A percentile compares a stretch with the other conserved stretches of the same genome.
Conservation (phyloP, 1,140 invertebrate genomes). For the Drosophila pandora region DNA sequence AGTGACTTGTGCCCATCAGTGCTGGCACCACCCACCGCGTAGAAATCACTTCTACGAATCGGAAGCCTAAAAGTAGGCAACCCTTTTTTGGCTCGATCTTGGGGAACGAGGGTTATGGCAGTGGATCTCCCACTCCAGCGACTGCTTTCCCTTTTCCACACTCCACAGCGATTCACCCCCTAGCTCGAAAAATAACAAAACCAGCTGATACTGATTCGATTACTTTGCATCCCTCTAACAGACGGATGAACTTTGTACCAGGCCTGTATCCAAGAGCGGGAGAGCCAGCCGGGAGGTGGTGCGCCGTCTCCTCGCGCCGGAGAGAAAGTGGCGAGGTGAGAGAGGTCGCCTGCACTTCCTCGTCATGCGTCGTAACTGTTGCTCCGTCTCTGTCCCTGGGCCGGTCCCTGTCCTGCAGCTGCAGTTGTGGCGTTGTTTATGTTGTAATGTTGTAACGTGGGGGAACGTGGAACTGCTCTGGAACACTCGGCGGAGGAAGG, state of each 20-base stretch:
- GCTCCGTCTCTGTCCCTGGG: slow-evolving; percentile 25
- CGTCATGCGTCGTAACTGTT: slow-evolving; percentile 21
- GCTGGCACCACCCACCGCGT: neutral
- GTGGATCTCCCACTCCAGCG: neutral
- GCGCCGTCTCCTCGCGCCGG: no score
- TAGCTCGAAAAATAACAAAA: slow-evolving; percentile 4
- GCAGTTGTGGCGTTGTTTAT: slow-evolving; percentile 22
- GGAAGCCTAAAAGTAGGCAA: slow-evolving; percentile 21
- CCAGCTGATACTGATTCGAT: slow-evolving; percentile 12
- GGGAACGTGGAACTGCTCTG: neutral
- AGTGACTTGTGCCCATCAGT: neutral
- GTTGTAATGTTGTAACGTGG: slow-evolving; percentile 14
- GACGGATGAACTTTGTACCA: slow-evolving; percentile 31
- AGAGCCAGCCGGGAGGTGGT: neutral
- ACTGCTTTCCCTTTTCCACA: neutral
- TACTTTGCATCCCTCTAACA: neutral
- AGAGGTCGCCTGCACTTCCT: slow-evolving; percentile 27
- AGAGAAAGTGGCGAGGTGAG: slow-evolving; percentile 7
- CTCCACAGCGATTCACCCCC: neutral
- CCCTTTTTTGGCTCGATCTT: neutral
- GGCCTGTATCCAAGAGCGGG: slow-evolving; percentile 19
- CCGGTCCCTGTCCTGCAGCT: slow-evolving; percentile 5
- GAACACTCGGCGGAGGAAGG: neutral
- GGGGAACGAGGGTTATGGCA: neutral
- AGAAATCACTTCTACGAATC: neutral